Base-by-base conservation (phyloP, 2,797 vertebrate species). In the Chaetodon trifasciatus region DNA sequence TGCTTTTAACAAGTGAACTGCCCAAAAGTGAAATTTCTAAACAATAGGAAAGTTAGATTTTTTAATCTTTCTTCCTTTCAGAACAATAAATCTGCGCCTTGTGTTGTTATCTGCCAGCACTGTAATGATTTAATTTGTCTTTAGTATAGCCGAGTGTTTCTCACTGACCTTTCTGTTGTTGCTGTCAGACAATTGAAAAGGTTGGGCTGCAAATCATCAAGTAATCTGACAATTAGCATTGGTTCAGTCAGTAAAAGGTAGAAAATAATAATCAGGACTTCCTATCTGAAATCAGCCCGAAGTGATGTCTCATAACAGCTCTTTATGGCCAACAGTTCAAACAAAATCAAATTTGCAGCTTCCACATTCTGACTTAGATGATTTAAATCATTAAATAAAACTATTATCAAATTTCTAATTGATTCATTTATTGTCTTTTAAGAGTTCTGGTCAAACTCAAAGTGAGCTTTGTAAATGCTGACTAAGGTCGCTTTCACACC, bases 271-370 rank as follows among this genome's bases (percentile, higher is more conserved):
- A 58, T 32, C 7, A 64, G 1, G 19, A 42, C 8, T 32, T 32
- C 13, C 16, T 13, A 24, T 37, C 13, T 58, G 42, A 63, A 79
- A 61, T 70, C 5, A 35, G 37, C 16, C 39, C 35, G 0, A 23
- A 68, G 40, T 23, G 35, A 70, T 21, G 21, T 28, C 19, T 78
- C 42, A 17, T 60, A 52, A 52, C 49, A 28, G 28, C 57, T 74
- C 12, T 4, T 46, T 60, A 65, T 35, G 23, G 28, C 28, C 28
- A 32, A 32, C 28, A 32, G 2, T 32, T 32, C 28, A 32, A 32
- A 32, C 28, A 32, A 32, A 32, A 32, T 32, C 28, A 32, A 32
- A 32, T 32, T 32, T 32, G 28, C 28, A 32, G 28, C 28, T 32
- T 32, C 28, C 28, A 3, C 4, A 32, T 32, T 32, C 28, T 32